These are phyloP conservation scores for Platichthys flesus DNA, from an alignment of 2,113 vertebrate species.

Conservation along the genomic window DNA sequence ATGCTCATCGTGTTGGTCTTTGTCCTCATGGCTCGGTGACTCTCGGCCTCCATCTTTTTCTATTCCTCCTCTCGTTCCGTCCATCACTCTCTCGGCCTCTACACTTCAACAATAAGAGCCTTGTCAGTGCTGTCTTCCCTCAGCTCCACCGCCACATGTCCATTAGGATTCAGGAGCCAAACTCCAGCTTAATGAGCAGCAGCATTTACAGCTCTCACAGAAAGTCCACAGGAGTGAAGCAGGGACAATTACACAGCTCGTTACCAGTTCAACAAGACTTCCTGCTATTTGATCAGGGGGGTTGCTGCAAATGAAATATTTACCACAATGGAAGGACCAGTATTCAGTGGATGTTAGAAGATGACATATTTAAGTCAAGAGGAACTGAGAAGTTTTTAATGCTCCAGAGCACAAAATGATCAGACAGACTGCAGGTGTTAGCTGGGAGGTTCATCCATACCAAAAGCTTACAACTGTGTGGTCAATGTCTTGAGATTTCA, in stretches of 20 bases:
- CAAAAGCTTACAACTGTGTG: not conserved
- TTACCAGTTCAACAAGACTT: constrained; percentile 10
- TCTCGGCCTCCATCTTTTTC: constrained; percentile 9
- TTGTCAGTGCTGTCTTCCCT: constrained; percentile 68
- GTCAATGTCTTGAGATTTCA: not conserved
- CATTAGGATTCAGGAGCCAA: constrained; percentile 74
- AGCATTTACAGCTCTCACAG: not conserved
- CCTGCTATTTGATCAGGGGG: not conserved
- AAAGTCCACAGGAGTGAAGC: not conserved
- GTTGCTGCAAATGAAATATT: not conserved
- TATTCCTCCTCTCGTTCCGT: constrained; percentile 17
- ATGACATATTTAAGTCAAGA: not conserved
- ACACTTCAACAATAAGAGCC: constrained; percentile 66
- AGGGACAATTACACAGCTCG: not conserved
- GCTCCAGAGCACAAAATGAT: constrained; percentile 9
- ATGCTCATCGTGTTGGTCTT: constrained; percentile 20
- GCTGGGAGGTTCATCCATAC: not conserved
- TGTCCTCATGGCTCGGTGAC: constrained; percentile 30
- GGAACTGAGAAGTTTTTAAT: not conserved
- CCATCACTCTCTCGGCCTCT: constrained; percentile 4
- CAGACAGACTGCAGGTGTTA: constrained; percentile 12
- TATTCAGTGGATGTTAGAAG: not conserved
- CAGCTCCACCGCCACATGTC: constrained; percentile 47
- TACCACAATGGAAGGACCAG: not conserved
- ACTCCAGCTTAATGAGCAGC: constrained; percentile 12